Evolutionary conservation across 2,113 vertebrate genomes (phyloP), one percentile per base, ranked within the genome.

Genomic region (Sphyrna mokarran): DNA sequence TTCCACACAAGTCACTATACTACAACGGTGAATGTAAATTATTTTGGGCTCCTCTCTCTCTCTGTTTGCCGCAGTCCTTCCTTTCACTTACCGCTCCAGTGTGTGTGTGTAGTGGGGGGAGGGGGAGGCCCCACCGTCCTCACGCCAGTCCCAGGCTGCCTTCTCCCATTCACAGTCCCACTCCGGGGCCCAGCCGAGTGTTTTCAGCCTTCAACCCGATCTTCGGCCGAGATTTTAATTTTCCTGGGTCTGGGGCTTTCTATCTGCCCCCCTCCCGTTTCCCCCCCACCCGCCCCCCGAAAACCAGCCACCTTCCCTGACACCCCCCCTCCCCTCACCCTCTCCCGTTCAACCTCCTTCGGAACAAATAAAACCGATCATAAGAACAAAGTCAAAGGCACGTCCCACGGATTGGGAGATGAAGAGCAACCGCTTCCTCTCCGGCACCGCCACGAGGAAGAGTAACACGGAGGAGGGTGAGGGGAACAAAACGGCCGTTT

Each of bases 281-380:
- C 37, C 37, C 37, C 18, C 80, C 72, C 10, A 3, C 80, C 14
- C 66, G 18, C 37, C 14, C 80, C 14, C 66, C 14, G 16, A 68
- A 68, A 68, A 68, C 66, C 66, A 68, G 14, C 66, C 66, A 68
- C 66, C 66, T 16, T 68, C 66, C 66, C 66, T 68, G 16, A 54
- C 10, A 3, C 80, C 66, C 14, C 66, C 16, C 66, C 66, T 16
- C 18, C 66, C 66, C 66, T 68, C 66, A 54, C 66, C 91, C n/a
- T 5, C 68, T 40, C 68, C 68, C 40, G 37, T 48, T 95, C 93
- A 95, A 72, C 93, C 93, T 69, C 93, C 68, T 95, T 95, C 93
- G 93, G 93, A 95, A 95, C 22, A 95, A 72, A 95, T 95, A 48
- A 95, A 95, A 43, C 93, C 93, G 68, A 48, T 48, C 94, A 95